A percentile compares a stretch with the other conserved stretches of the same genome.
phyloP scores from a whole-genome alignment of 2,113 vertebrate genomes.

The Anoura caudifer region DNA sequence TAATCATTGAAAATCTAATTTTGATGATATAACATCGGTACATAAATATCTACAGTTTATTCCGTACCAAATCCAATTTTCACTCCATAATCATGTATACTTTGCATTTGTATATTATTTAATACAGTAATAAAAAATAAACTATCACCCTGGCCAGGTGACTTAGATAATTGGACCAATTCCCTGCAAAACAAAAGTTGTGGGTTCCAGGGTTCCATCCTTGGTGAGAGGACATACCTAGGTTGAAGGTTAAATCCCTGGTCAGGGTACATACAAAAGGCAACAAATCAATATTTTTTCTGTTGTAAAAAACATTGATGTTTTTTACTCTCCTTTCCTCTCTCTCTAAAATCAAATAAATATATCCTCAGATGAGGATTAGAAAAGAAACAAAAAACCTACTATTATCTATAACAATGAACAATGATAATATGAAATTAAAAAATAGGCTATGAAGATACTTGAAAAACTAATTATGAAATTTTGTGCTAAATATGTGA shows the following conservation, averaged over 20 bases:
- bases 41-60: background rate
- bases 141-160: no score
- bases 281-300: no score
- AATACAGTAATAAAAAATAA: background rate
- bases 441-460: background rate
- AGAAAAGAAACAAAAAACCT: background rate
- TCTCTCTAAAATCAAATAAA: no score
- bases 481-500: background rate
- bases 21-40: background rate
- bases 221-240: no score
- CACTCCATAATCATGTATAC: background rate
- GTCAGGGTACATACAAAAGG: no score
- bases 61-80: background rate
- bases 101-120: background rate
- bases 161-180: no score
- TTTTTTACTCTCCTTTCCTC: no score
- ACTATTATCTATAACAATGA: background rate
- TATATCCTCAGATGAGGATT: no score
- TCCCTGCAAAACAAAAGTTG: no score
- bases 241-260: no score
- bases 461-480: background rate
- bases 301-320: no score
- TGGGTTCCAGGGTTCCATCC: no score
- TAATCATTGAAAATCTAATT: constrained; percentile 12
- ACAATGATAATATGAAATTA: background rate